Evolutionary conservation across 2,888 invertebrate genomes (phyloP).

Genomic region (Gymnosoma rotundatum): DNA sequence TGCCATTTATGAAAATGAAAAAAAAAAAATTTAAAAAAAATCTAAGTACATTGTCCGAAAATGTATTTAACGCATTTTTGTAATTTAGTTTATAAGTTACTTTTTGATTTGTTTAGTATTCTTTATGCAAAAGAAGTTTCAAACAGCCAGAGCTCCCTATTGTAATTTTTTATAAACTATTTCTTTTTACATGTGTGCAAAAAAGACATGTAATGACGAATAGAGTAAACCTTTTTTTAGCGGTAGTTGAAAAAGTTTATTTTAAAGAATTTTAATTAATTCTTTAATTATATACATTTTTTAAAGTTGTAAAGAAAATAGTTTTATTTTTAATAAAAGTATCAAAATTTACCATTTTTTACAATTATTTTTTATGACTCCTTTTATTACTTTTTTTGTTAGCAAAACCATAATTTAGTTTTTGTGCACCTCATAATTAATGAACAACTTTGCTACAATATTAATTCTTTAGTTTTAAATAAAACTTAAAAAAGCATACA

Average conservation of each 20-base stretch:
- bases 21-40: not conserved
- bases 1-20: conserved; percentile 13
- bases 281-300: conserved; percentile 11
- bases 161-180: conserved; percentile 27
- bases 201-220: conserved; percentile 47
- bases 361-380: conserved; percentile 4
- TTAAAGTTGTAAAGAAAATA: not conserved
- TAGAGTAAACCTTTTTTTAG: conserved; percentile 28
- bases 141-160: not conserved
- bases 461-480: conserved; percentile 37
- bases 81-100: conserved; percentile 34
- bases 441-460: conserved; percentile 16
- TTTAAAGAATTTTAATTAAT: conserved; percentile 26
- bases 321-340: conserved; percentile 19
- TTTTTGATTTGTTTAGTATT: conserved; percentile 32
- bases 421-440: conserved; percentile 11
- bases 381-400: not conserved
- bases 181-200: conserved; percentile 52
- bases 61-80: conserved; percentile 52
- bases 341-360: not conserved
- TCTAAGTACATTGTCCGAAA: conserved; percentile 60
- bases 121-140: conserved; percentile 16
- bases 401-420: conserved; percentile 13
- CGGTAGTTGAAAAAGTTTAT: conserved; percentile 19
- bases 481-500: conserved; percentile 11